Base-by-base conservation (phyloP, 2,888 invertebrate species). In the Taenaris catops region DNA sequence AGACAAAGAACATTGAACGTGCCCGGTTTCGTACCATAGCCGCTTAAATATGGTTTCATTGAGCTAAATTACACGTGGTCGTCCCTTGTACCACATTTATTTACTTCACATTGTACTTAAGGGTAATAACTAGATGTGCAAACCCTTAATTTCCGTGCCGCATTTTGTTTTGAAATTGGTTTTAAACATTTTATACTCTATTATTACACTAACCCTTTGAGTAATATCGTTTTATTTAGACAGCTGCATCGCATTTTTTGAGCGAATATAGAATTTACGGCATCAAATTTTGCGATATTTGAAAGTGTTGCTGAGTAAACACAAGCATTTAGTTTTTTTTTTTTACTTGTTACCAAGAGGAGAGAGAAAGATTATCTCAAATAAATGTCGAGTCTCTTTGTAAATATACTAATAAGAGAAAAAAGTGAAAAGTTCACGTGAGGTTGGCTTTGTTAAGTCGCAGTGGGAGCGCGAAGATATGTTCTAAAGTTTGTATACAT, bases 401-500 rank as follows among this genome's bases (percentile, higher is more conserved):
- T n/a, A n/a, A n/a, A n/a, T n/a, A n/a, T n/a, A n/a, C n/a, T 51
- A 50, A 38, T 38, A 46, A 34, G 34, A 38, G 41, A 50, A 44
- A 40, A 34, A 43, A 40, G 29, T 38, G 62, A 50, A 56, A 54
- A 51, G 66, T 39, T 63, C 67, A 55, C 35, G 37, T 50, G 49
- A 57, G 33, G 34, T 52, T 69, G 67, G 69, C 62, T 66, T 70
- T 65, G 63, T 67, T 63, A 60, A 57, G 61, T 53, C 53, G 53
- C 59, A 59, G 65, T 67, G 60, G 68, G 68, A 69, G 65, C 66
- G 62, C 65, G 63, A 65, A 63, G 65, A n/a, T n/a, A n/a, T n/a
- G n/a, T n/a, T n/a, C n/a, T n/a, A n/a, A n/a, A n/a, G n/a, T 84
- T 83, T 81, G 83, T 86, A 84, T 86, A 84, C 81, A 84, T 83